These are phyloP conservation scores for Tinamus major DNA, from an alignment of 2,797 vertebrate species.

Conservation along the genomic window DNA sequence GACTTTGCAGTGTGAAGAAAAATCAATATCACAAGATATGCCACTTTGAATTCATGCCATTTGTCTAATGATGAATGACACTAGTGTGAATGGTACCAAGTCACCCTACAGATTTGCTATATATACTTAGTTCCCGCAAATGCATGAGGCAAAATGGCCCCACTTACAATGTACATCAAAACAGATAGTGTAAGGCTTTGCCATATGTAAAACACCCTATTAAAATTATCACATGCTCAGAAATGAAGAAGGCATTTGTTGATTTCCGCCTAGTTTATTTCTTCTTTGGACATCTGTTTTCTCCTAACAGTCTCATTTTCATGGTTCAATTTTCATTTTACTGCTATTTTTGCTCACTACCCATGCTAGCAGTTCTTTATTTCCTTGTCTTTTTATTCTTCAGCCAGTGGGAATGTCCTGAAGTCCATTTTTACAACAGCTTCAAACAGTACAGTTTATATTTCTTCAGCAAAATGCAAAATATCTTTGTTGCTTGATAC, in stretches of 20 bases:
- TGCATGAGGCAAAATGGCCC: not conserved
- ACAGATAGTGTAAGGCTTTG: not conserved
- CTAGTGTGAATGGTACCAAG: conserved; percentile 7
- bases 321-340: not conserved
- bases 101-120: conserved; percentile 8
- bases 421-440: not conserved
- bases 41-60: conserved; percentile 16
- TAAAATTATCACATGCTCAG: not conserved
- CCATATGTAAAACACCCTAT: not conserved
- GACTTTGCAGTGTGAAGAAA: not conserved
- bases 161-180: not conserved
- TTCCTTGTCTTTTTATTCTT: not conserved
- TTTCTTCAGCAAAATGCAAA: not conserved
- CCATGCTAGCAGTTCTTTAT: not conserved
- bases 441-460: not conserved
- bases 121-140: not conserved
- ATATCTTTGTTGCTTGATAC: not conserved
- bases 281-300: not conserved
- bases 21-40: not conserved
- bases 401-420: not conserved
- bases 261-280: not conserved
- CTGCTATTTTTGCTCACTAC: not conserved
- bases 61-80: conserved; percentile 35
- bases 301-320: not conserved
- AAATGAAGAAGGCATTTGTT: not conserved